Percentiles rank a stretch among this genome's conserved stretches.
Evolutionary conservation across 1,140 invertebrate genomes (phyloP).

Genomic region (Euwallacea similis): DNA sequence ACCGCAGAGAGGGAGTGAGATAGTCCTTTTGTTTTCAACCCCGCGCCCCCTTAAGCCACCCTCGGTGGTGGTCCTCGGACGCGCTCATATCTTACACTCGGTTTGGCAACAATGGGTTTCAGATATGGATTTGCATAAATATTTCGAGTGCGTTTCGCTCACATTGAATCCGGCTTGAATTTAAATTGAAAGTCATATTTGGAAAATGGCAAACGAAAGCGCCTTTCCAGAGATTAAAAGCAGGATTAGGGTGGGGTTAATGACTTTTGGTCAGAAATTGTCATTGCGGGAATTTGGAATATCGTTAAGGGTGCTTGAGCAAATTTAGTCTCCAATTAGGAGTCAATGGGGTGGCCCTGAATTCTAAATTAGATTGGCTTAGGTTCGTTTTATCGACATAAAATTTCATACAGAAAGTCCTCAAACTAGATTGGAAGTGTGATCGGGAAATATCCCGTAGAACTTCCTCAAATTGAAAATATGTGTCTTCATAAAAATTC

Average conservation of each 20-base stretch:
- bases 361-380: too few relatives aligned
- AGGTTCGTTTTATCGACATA: too few relatives aligned
- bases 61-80: constrained; percentile 8
- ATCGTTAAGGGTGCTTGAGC: too few relatives aligned
- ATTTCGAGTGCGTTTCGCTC: constrained; percentile 36
- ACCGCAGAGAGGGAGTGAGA: constrained; percentile 22
- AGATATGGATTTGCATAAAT: constrained; percentile 44
- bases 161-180: constrained; percentile 19
- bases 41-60: not conserved
- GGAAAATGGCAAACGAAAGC: constrained; percentile 11
- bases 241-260: not conserved
- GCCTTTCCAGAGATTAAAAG: not conserved
- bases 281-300: too few relatives aligned
- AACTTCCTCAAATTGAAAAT: too few relatives aligned
- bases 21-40: constrained; percentile 35
- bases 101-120: constrained; percentile 44
- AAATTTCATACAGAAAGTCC: too few relatives aligned
- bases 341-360: too few relatives aligned
- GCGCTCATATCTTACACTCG: constrained; percentile 43
- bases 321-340: too few relatives aligned
- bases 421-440: too few relatives aligned
- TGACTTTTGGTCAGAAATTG: not conserved
- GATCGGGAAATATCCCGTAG: too few relatives aligned
- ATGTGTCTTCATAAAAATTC: too few relatives aligned
- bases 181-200: constrained; percentile 26